Base-by-base conservation (phyloP, 1,140 invertebrate genomes). In the Mercenaria mercenaria region DNA sequence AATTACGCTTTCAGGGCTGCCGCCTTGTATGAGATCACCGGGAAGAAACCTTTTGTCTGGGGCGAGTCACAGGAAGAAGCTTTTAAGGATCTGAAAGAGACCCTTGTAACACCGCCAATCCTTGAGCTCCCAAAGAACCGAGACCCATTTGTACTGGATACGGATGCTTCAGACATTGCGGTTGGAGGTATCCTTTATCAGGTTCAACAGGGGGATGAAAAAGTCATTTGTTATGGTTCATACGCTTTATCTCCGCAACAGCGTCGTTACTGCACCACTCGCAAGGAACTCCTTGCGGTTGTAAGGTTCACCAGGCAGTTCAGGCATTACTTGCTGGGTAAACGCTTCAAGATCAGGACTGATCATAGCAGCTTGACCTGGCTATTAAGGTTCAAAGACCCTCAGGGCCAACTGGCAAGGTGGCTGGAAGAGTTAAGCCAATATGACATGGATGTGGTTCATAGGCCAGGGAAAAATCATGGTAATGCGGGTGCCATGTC, bases 321-420 rank as follows among this genome's bases (percentile, higher is more conserved):
- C n/a, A n/a, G n/a, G n/a, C n/a, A n/a, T 43, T 91, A 86, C 47
- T 32, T 74, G 3, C 41, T 80, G 0, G 83, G 74, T 6, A 64
- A 41, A 10, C 43, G 52, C 10, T 91, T 91, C 13, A 77, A 37
- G 23, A 32, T 91, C 10, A n/a, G 77, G 13, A 91, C 85, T 13
- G 85, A 91, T 32, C 85, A 91, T 50, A 52, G 32, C 26, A 83
- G 64, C 15, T n/a, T 91, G 50, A 76, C 72, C 10, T 88, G 90
- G 85, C 64, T 91, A 76, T 29, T 89, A 23, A 59, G 67, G 20
- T 76, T 89, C 37, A 89, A 76, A 34, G 47, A 82, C n/a, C 47
- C 67, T 10, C 47, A 52, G 56, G 77, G 61, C 15, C 79, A 82
- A 50, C 34, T 83, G n/a, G 64, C 69, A 2, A 61, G 80, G 59